Percentiles rank a stretch among this genome's conserved stretches.
Evolutionary conservation across 2,797 vertebrate genomes (phyloP).

Genomic region (Macroramphosus scolopax): DNA sequence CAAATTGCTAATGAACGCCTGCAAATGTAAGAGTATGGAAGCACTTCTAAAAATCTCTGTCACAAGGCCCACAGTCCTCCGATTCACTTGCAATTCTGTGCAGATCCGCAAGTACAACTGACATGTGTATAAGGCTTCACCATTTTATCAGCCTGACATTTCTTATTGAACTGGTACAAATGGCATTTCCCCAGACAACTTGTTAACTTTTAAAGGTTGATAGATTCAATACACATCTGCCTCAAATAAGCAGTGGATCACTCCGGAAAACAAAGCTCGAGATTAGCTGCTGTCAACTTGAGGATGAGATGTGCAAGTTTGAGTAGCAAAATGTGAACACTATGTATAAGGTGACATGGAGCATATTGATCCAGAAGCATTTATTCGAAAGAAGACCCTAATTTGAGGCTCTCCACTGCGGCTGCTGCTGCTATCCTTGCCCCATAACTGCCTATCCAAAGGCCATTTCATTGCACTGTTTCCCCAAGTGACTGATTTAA

Average conservation of each 20-base stretch:
- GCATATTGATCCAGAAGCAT: conserved; percentile 68
- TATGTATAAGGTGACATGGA: conserved; percentile 59
- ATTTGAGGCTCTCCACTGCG: conserved; percentile 40
- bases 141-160: conserved; percentile 83
- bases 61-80: conserved; percentile 46
- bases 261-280: conserved; percentile 76
- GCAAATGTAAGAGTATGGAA: conserved; percentile 26
- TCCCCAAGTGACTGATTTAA: conserved; percentile 19
- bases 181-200: conserved; percentile 85
- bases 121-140: conserved; percentile 70
- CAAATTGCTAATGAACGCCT: conserved; percentile 21
- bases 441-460: conserved; percentile 18
- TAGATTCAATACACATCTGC: conserved; percentile 75
- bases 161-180: conserved; percentile 84
- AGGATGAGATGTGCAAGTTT: conserved; percentile 68
- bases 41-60: conserved; percentile 32
- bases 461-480: conserved; percentile 29
- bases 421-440: conserved; percentile 18
- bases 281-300: conserved; percentile 80
- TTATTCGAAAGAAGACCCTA: conserved; percentile 55
- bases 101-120: conserved; percentile 60
- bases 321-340: conserved; percentile 61
- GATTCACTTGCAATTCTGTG: conserved; percentile 38
- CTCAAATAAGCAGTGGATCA: conserved; percentile 76
- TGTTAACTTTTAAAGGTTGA: conserved; percentile 91